These are phyloP conservation scores for Epinephelus lanceolatus DNA, from an alignment of 2,113 vertebrate genomes.

Conservation along the genomic window DNA sequence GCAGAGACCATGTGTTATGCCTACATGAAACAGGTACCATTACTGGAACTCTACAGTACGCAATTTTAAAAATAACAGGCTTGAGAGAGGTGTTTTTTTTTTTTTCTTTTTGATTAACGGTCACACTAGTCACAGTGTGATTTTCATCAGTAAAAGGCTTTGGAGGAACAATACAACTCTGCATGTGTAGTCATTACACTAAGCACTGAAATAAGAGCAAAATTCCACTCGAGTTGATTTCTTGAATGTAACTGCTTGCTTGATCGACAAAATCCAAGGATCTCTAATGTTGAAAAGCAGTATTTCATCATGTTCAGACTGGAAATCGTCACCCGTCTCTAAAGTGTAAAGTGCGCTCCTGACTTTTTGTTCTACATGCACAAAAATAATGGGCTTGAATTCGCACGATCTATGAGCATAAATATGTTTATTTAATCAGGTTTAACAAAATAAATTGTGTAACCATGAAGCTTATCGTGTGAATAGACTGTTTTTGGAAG, in stretches of 20 bases:
- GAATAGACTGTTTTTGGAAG: neutral
- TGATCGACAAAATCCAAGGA: too few species aligned
- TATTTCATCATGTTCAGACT: too few species aligned
- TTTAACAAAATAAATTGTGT: neutral
- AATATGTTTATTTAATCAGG: neutral
- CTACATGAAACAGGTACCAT: slow-evolving; percentile 98
- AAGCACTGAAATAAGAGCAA: neutral
- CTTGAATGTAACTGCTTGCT: neutral
- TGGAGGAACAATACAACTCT: neutral
- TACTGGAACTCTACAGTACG: neutral
- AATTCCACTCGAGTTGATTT: neutral
- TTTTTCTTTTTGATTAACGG: neutral
- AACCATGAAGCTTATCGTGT: neutral
- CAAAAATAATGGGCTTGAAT: neutral
- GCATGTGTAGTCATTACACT: neutral
- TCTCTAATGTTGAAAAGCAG: neutral
- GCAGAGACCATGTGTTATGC: slow-evolving; percentile 99
- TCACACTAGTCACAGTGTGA: neutral
- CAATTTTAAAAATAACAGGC: neutral
- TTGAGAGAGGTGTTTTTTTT: neutral
- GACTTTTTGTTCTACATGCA: neutral
- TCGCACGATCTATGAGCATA: too few species aligned
- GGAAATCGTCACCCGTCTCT: too few species aligned
- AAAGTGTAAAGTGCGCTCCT: neutral
- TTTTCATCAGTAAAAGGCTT: neutral